These are phyloP conservation scores for Limonius californicus DNA, from an alignment of 1,140 invertebrate species.

Conservation along the genomic window DNA sequence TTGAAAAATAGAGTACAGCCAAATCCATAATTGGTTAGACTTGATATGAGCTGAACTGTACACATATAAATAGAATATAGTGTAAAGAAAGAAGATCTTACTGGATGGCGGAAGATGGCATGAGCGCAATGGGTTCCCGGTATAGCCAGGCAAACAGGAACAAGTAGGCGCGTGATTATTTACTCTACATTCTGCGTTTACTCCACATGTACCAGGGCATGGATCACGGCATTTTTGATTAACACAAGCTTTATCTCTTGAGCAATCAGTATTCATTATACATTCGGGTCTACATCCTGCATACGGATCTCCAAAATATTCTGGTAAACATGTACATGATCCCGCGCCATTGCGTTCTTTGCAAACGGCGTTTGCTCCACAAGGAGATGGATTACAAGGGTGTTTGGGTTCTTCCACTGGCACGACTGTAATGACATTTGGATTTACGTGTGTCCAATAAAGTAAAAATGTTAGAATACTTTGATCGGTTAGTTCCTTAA, in stretches of 20 bases:
- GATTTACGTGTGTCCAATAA: neutral
- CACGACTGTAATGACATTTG: conserved; percentile 37
- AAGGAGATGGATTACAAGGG: conserved; percentile 63
- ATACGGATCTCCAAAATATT: conserved; percentile 69
- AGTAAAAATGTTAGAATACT: too few species aligned
- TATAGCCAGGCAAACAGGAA: conserved; percentile 61
- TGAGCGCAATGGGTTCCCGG: conserved; percentile 57
- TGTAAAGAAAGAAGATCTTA: conserved; percentile 23
- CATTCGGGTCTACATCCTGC: conserved; percentile 72
- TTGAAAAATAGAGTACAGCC: too few species aligned
- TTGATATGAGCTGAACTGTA: too few species aligned
- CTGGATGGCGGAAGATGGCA: conserved; percentile 51
- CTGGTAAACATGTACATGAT: conserved; percentile 65
- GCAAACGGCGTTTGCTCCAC: conserved; percentile 77
- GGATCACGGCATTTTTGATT: conserved; percentile 65
- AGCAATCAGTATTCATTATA: conserved; percentile 64
- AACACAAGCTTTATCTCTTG: conserved; percentile 56
- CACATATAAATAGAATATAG: too few species aligned
- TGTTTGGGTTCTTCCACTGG: conserved; percentile 49
- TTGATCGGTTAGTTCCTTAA: neutral
- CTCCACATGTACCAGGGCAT: conserved; percentile 60
- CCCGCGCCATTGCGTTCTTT: conserved; percentile 67
- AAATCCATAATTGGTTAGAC: too few species aligned
- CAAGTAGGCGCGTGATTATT: conserved; percentile 68
- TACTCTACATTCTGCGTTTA: conserved; percentile 65